Percentiles rank a stretch among this genome's conserved stretches.
Conservation (phyloP, 1,140 invertebrate genomes). For the Tribolium madens region DNA sequence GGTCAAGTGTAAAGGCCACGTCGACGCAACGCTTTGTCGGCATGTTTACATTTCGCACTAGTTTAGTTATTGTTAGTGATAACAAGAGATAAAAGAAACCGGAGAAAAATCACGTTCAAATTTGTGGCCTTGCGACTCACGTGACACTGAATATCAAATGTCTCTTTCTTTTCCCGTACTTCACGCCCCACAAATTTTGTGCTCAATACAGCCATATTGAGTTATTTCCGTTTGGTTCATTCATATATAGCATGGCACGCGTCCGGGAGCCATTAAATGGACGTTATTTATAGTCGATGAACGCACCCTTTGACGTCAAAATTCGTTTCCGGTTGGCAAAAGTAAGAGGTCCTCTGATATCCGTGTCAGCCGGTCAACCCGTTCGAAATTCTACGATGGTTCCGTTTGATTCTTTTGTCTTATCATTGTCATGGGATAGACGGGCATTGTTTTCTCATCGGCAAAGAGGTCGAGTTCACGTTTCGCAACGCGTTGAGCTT, state of each 20-base stretch:
- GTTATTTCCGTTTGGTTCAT: constrained; percentile 35
- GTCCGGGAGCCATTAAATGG: background rate
- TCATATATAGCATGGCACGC: constrained; percentile 15
- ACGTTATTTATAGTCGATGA: constrained; percentile 18
- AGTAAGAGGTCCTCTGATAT: constrained; percentile 31
- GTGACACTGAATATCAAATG: constrained; percentile 28
- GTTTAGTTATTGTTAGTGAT: background rate
- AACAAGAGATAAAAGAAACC: background rate
- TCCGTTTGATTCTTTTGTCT: constrained; percentile 17
- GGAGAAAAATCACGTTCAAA: constrained; percentile 6
- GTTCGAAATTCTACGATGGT: constrained; percentile 16
- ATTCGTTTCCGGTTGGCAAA: constrained; percentile 21
- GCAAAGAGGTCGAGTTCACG: constrained; percentile 35
- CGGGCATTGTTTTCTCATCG: background rate
- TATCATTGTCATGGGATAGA: constrained; percentile 25
- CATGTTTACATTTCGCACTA: constrained; percentile 2
- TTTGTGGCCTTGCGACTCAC: constrained; percentile 3
- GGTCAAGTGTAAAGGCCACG: constrained; percentile 39
- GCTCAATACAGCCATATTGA: constrained; percentile 5
- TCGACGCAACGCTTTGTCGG: background rate
- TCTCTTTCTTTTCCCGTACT: constrained; percentile 20
- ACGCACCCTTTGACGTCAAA: constrained; percentile 35
- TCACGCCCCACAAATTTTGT: constrained; percentile 18
- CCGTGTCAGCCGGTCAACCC: constrained; percentile 8
- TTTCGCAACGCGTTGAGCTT: constrained; percentile 4